Base-by-base conservation (phyloP, 2,888 invertebrate genomes). In the Neria commutata region DNA sequence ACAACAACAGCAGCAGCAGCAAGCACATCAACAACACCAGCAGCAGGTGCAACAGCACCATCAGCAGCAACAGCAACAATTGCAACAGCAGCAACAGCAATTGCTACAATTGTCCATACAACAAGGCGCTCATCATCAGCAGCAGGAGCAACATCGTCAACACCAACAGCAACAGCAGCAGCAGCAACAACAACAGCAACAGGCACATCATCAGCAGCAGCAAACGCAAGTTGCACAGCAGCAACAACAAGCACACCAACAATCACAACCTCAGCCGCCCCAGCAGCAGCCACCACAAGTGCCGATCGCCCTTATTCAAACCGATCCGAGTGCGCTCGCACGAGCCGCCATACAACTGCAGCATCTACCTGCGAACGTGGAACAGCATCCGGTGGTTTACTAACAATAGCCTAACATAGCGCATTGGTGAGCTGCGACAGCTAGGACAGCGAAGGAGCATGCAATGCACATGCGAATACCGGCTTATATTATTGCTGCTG, bases 361-460 rank as follows among this genome's bases (percentile, higher is more conserved):
- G 63, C 81, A 81, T 70, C 69, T 81, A 69, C 81, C 81, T 59
- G 71, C 76, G 50, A 80, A 79, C 66, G 81, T 81, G 33, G 81
- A 81, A 58, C 81, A 81, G 60, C 81, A 81, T 71, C 80, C 81
- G 52, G 81, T 81, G 64, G 81, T 81, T 66, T 81, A 81, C 74
- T 81, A 80, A 76, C 77, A 75, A 68, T 72, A 76, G 74, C 75
- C 70, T 56, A 60, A 64, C 53, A 17, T 51, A 16, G 11, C 37
- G 52, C 52, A 51, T 48, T 59, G 57, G 49, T 62, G 61, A 58
- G 40, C 58, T 52, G 37, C 60, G 49, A 65, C 72, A 23, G 52
- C 63, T 14, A 42, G 10, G 26, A 25, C 60, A 45, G 60, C 65
- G n/a, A n/a, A n/a, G n/a, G n/a, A n/a, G n/a, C n/a, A n/a, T n/a